Percentiles rank a stretch among this genome's conserved stretches.
These are phyloP conservation scores for Lasioglossum figueresi DNA, from an alignment of 2,888 invertebrate species.

Conservation along the genomic window DNA sequence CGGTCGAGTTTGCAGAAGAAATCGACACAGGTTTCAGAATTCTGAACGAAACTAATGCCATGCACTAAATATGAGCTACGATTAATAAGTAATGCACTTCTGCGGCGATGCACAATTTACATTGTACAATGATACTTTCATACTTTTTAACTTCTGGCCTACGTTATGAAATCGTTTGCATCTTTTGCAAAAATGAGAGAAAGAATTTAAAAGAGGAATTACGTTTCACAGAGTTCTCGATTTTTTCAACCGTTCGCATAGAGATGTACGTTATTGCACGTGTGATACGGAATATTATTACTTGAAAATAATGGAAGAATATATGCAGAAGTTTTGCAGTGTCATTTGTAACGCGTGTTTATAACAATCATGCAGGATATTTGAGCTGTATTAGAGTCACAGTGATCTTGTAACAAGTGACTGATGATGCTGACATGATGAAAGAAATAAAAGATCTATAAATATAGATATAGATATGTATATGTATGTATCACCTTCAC, in stretches of 20 bases:
- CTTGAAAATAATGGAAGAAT: not conserved
- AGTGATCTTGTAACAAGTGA: constrained; percentile 51
- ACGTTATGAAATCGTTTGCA: constrained; percentile 3
- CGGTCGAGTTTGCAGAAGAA: constrained; percentile 78
- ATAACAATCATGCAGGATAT: constrained; percentile 51
- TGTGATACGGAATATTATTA: not conserved
- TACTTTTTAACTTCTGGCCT: not conserved
- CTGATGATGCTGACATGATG: constrained; percentile 58
- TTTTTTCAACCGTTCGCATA: not conserved
- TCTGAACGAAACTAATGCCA: constrained; percentile 55
- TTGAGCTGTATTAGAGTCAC: constrained; percentile 11
- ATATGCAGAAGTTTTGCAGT: constrained; percentile 7
- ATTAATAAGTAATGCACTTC: constrained; percentile 27
- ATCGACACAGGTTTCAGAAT: constrained; percentile 72
- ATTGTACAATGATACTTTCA: constrained; percentile 27
- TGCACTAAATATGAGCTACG: constrained; percentile 59
- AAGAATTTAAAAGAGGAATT: not conserved
- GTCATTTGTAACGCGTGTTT: constrained; percentile 13
- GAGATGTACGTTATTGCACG: not conserved
- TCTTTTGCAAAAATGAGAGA: not conserved
- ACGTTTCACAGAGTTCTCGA: not conserved
- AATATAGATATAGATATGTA: not conserved
- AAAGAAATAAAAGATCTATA: constrained; percentile 58
- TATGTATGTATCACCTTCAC: constrained; percentile 30
- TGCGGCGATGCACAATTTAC: constrained; percentile 33